These are phyloP conservation scores for Nephrocerus scutellatus DNA, from an alignment of 2,888 invertebrate species.

Conservation along the genomic window DNA sequence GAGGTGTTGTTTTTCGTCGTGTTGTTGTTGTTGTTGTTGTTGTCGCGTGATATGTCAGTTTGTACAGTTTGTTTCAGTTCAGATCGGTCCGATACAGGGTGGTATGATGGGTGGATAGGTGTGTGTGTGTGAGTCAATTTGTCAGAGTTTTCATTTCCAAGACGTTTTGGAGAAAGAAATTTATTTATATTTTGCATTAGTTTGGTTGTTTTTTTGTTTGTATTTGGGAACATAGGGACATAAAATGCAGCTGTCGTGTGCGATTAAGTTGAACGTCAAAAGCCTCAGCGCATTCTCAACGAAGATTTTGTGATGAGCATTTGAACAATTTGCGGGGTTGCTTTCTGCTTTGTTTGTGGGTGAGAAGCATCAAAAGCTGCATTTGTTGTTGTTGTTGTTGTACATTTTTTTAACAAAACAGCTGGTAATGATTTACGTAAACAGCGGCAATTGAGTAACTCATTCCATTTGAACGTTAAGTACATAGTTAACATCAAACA, in stretches of 20 bases:
- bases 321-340: conserved; percentile 21
- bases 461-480: too few species aligned
- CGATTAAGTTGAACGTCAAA: background rate
- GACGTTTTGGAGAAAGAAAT: background rate
- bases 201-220: background rate
- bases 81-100: too few species aligned
- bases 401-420: too few species aligned
- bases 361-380: conserved; percentile 36
- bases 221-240: background rate
- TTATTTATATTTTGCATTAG: too few species aligned
- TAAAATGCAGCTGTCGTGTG: background rate
- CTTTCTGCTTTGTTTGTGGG: conserved; percentile 22
- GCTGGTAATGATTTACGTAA: too few species aligned
- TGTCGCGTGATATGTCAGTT: background rate
- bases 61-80: too few species aligned
- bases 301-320: conserved; percentile 15
- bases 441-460: too few species aligned
- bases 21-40: conserved; percentile 1
- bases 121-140: too few species aligned
- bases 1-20: conserved; percentile 18
- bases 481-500: conserved; percentile 4
- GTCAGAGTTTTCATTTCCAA: background rate
- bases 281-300: conserved; percentile 14
- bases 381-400: conserved; percentile 18
- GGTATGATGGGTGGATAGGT: too few species aligned